Evolutionary conservation across 2,888 invertebrate genomes (phyloP).

Genomic region (Trichopria drosophilae): DNA sequence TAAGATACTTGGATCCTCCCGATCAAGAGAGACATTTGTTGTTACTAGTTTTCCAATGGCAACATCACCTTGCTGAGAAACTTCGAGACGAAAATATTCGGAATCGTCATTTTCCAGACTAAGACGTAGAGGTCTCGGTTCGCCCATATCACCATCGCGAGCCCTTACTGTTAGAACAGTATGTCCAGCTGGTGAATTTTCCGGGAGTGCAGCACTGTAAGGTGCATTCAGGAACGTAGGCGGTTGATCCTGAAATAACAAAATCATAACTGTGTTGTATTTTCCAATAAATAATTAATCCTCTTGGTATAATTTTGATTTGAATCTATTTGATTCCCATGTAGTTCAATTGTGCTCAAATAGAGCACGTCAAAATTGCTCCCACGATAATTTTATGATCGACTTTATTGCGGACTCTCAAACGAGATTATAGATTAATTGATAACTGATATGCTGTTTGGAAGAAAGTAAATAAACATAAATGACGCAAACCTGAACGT

Average conservation of each 20-base stretch:
- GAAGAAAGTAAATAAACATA: no score
- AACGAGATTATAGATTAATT: no score
- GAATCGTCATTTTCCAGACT: slow-evolving; percentile 71
- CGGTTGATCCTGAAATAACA: slow-evolving; percentile 71
- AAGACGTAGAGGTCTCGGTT: slow-evolving; percentile 68
- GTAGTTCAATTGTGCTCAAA: no score
- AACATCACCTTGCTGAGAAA: slow-evolving; percentile 63
- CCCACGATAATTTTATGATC: no score
- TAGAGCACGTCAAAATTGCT: no score
- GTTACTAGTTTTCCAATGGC: slow-evolving; percentile 66
- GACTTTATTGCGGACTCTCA: no score
- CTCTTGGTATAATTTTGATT: no score
- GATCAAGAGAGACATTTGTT: slow-evolving; percentile 69
- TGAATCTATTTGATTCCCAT: no score
- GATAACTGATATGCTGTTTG: no score
- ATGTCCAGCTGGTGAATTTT: slow-evolving; percentile 67
- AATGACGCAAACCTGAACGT: slow-evolving; percentile 75
- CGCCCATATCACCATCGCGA: slow-evolving; percentile 80
- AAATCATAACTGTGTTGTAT: neutral
- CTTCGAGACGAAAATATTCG: slow-evolving; percentile 68
- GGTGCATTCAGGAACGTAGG: slow-evolving; percentile 81
- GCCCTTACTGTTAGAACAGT: slow-evolving; percentile 73
- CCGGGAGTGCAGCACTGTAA: slow-evolving; percentile 75
- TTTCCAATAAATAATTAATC: no score
- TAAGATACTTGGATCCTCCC: slow-evolving; percentile 73